Percentiles rank a stretch among this genome's conserved stretches.
phyloP scores from a whole-genome alignment of 2,888 invertebrate genomes.

The Dermolepida albohirtum region DNA sequence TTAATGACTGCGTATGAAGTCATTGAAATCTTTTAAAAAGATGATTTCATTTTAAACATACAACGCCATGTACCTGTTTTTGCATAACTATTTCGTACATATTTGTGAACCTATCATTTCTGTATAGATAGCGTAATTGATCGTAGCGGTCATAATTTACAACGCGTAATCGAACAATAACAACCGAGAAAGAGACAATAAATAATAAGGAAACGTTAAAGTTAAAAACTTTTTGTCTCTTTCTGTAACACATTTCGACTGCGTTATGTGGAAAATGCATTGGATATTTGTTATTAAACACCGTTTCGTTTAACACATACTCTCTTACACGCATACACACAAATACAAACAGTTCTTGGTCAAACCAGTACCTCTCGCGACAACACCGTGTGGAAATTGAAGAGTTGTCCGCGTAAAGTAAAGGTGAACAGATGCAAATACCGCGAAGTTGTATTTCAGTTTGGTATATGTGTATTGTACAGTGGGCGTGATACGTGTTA shows the following conservation, averaged over 20 bases:
- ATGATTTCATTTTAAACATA: too few species aligned
- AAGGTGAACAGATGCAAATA: slow-evolving; percentile 37
- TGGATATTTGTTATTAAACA: slow-evolving; percentile 30
- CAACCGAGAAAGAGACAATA: too few species aligned
- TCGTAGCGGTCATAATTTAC: too few species aligned
- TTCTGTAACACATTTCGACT: neutral
- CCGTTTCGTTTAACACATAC: slow-evolving; percentile 29
- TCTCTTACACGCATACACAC: slow-evolving; percentile 4
- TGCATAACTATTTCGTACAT: too few species aligned
- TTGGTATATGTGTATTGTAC: slow-evolving; percentile 19
- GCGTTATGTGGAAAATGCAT: slow-evolving; percentile 21
- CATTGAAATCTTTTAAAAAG: too few species aligned
- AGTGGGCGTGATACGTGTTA: slow-evolving; percentile 31
- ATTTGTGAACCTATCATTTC: too few species aligned
- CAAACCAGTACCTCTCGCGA: slow-evolving; percentile 38
- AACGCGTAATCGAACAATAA: too few species aligned
- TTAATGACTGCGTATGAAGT: too few species aligned
- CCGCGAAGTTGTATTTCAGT: slow-evolving; percentile 26
- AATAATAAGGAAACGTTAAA: too few species aligned
- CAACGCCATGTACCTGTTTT: too few species aligned
- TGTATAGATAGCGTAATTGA: too few species aligned
- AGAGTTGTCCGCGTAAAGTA: slow-evolving; percentile 36
- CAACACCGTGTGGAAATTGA: slow-evolving; percentile 33
- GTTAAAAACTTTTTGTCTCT: too few species aligned
- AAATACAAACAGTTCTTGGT: slow-evolving; percentile 22